Evolutionary conservation across 2,113 vertebrate species (phyloP).

Genomic region (Pavo muticus): DNA sequence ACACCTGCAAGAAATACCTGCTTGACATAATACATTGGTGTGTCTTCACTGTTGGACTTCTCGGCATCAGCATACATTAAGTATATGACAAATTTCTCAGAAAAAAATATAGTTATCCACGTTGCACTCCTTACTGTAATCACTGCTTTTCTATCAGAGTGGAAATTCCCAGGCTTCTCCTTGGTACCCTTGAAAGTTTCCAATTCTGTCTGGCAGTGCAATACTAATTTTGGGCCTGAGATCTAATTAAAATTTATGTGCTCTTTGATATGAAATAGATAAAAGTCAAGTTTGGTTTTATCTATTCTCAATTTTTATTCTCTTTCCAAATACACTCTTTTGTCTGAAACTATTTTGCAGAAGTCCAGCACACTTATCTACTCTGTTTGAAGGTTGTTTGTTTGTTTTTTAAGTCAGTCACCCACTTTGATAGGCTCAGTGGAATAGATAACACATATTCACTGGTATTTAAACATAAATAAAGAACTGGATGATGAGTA

Average conservation of each 20-base stretch:
- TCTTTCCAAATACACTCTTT: not conserved
- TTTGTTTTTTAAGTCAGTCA: not conserved
- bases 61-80: not conserved
- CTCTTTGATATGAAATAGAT: constrained; percentile 48
- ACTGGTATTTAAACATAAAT: constrained; percentile 6
- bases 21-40: too few species aligned
- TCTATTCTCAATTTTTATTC: constrained; percentile 30
- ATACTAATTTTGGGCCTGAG: constrained; percentile 2
- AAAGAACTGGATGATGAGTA: not conserved
- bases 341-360: constrained; percentile 38
- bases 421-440: constrained; percentile 41
- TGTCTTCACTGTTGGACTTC: too few species aligned
- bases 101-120: not conserved
- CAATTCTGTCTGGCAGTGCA: constrained; percentile 39
- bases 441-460: not conserved
- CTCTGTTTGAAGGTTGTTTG: constrained; percentile 10
- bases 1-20: too few species aligned
- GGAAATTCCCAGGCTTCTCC: constrained; percentile 53
- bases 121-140: constrained; percentile 37
- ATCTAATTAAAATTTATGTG: constrained; percentile 59
- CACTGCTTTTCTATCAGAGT: not conserved
- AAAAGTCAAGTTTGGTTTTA: constrained; percentile 58
- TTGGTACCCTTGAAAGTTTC: constrained; percentile 34
- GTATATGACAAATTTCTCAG: not conserved
- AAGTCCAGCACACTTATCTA: constrained; percentile 41